Evolutionary conservation across 2,113 vertebrate species (phyloP), one percentile per base, ranked within the genome.

Genomic region (Brachyistius frenatus): DNA sequence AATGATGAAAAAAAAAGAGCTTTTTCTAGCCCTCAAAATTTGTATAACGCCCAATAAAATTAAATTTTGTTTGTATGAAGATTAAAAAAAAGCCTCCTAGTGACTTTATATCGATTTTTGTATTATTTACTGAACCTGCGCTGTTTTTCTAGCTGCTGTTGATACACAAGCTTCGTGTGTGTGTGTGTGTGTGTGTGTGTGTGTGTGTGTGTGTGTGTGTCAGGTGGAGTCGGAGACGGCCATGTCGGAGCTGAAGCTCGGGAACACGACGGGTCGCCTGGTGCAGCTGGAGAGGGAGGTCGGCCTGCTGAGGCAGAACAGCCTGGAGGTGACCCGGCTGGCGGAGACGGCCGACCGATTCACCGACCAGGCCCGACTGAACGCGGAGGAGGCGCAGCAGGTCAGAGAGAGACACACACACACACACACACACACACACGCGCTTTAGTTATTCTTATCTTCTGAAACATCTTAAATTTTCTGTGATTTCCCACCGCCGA

Each of bases 141-240:
- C 23, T 23, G 23, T 23, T 23, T 23, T 23, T 23, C 23, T 23
- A 23, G 23, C 23, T 23, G 23, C 23, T 23, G 23, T 23, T 23
- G 23, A 23, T 23, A 23, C 23, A 23, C 23, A 23, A 23, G 23
- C 23, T 23, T 23, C 23, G 23, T 23, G 23, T 23, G 23, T 23
- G 23, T 23, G 23, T 23, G 23, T 23, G 23, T 23, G 23, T 23
- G 30, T 76, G 30, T 80, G 33, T 71, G 53, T 69, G 23, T 74
- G 31, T 57, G 14, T 49, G 9, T 61, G 31, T 69, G 16, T 69
- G 46, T 69, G 46, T 81, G 55, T 68, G 50, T 54, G 5, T 77
- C 80, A 99, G 98, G 96, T 98, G 83, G 96, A 97, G 85, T 95
- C 96, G 3, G 96, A 97, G 93, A 97, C 97, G 0, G 94, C 93